Evolutionary conservation across 2,113 vertebrate species (phyloP), one percentile per base, ranked within the genome.

Genomic region (Gadus chalcogrammus): DNA sequence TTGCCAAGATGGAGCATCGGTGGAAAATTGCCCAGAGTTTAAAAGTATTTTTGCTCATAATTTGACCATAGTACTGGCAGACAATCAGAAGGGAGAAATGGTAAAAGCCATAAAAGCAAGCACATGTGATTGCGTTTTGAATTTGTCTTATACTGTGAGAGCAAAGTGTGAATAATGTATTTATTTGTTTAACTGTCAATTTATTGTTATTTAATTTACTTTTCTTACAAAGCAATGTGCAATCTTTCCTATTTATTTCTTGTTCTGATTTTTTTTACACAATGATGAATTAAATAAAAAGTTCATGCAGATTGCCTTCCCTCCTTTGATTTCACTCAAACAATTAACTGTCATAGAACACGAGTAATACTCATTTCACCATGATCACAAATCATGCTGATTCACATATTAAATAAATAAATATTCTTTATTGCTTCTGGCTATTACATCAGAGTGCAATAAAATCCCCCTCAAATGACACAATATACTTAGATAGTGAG

Each of bases 201-300:
- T 62, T 22, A 42, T 17, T 42, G 28, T 38, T 64, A 65, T 48
- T 65, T 65, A 65, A 38, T n/a, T 38, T 5, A 31, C 24, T 85
- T 86, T 77, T 20, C 52, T 80, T 75, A 81, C 61, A 27, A 22
- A 68, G 64, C 76, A 31, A 61, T 75, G 76, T 83, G 81, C 67
- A 79, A 80, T 79, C 68, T 53, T 65, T 35, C 15, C 55, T 86
- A 81, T 87, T 84, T 82, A 77, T 86, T 72, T 75, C 0, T 56
- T 11, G 7, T 62, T 24, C 3, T 77, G 38, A 69, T 1, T 55
- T 85, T 89, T 85, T 85, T 70, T 75, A 86, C 62, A 1, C 70
- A 59, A 17, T 38, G 68, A 24, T 7, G 15, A 58, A 58, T 58
- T n/a, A 58, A 58, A 5, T 16, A 58, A 58, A 58, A 58, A 17